Evolutionary conservation across 2,888 invertebrate genomes (phyloP).

Genomic region (Cosmopolites sordidus): DNA sequence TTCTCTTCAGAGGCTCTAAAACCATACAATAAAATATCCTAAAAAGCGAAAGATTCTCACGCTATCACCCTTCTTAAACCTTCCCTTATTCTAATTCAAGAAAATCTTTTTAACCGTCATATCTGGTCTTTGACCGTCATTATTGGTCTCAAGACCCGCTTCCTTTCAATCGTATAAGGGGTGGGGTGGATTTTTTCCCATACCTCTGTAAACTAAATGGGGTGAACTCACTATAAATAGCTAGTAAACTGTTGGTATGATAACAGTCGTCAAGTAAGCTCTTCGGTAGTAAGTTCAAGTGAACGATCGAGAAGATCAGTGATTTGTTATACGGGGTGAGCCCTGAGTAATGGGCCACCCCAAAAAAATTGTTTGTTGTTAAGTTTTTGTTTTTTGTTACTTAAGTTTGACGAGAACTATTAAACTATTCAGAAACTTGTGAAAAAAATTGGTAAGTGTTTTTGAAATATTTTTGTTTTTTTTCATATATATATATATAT

Average conservation of each 20-base stretch:
- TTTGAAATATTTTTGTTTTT: too few species aligned
- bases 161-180: slow-evolving; percentile 14
- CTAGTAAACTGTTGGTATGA: slow-evolving; percentile 5
- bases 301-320: neutral
- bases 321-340: slow-evolving; percentile 11
- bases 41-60: slow-evolving; percentile 23
- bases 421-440: too few species aligned
- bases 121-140: slow-evolving; percentile 10
- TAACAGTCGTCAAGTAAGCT: slow-evolving; percentile 15
- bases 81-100: slow-evolving; percentile 7
- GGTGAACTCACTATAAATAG: slow-evolving; percentile 23
- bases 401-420: slow-evolving; percentile 5
- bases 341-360: slow-evolving; percentile 9
- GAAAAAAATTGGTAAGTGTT: too few species aligned
- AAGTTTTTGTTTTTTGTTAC: slow-evolving; percentile 4
- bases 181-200: slow-evolving; percentile 22
- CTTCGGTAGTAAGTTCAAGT: neutral
- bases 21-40: too few species aligned
- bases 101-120: slow-evolving; percentile 16
- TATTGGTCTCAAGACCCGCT: slow-evolving; percentile 11
- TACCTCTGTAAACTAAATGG: slow-evolving; percentile 18
- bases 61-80: slow-evolving; percentile 6
- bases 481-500: too few species aligned
- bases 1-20: too few species aligned
- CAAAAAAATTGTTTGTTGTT: slow-evolving; percentile 9